Base-by-base conservation (phyloP, 2,797 vertebrate species). In the Todus mexicanus region DNA sequence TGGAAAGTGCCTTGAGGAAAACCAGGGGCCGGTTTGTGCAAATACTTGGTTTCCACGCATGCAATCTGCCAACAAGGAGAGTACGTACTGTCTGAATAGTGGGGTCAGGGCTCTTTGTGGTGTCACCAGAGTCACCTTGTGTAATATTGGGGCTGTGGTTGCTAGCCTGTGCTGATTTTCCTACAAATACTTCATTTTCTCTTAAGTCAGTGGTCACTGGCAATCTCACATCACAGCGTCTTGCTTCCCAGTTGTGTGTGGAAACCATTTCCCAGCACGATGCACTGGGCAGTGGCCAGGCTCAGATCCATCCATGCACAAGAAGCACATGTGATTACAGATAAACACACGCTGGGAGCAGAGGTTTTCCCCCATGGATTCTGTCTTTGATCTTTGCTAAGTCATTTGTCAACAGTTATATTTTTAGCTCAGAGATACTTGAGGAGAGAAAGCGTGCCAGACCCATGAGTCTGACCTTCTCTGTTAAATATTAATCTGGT, bases 1-100 rank as follows among this genome's bases (percentile, higher is more conserved):
- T 87, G 92, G 22, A 85, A 86, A 96, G 29, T 1, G 15, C 93
- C 92, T 56, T 71, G 72, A 92, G 86, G 68, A 87, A 96, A 94
- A 91, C 18, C 86, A 92, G 80, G 15, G 27, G 27, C 43, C 65
- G 47, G 81, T 59, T 71, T 80, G 81, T 33, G 63, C 88, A 94
- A 80, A 79, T 54, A 71, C n/a, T 51, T 43, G 57, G 73, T 84
- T 87, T 76, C 45, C 50, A 79, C 33, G 35, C 1, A 1, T 11
- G 43, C n/a, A 20, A 51, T 61, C 40, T 89, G 86, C 48, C 81
- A 93, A 42, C 16, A 25, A 54, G 45, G 51, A 60, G n/a, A 70
- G 66, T 11, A 73, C 42, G 40, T 6, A 20, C 35, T 38, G 12
- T 22, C 23, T 53, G n/a, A 90, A 43, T 1, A 40, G 14, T 7